These are phyloP conservation scores for Casuarius casuarius DNA, from an alignment of 2,113 vertebrate genomes.

Conservation along the genomic window DNA sequence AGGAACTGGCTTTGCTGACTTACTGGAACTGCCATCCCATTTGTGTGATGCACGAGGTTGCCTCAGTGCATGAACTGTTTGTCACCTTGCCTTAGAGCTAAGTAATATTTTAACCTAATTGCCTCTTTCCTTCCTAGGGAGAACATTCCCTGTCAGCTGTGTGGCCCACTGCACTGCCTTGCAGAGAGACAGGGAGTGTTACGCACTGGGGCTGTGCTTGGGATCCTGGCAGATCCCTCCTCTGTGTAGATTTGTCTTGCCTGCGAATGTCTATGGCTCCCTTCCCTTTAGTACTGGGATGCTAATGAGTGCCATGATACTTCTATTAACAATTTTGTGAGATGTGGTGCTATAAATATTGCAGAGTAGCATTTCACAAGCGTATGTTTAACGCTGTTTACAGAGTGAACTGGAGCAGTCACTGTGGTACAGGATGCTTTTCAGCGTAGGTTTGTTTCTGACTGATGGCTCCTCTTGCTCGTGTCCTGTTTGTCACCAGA, in stretches of 20 bases:
- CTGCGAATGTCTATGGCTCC: not conserved
- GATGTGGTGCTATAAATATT: not conserved
- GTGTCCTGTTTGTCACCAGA: not conserved
- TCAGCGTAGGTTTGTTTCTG: not conserved
- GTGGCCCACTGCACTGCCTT: not conserved
- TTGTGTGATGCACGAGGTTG: not conserved
- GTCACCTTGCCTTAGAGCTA: conserved; percentile 7
- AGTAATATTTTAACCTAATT: conserved; percentile 31
- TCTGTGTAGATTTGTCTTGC: not conserved
- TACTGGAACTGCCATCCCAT: not conserved
- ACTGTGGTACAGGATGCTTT: not conserved
- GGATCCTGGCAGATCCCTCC: not conserved
- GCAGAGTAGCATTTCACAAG: not conserved
- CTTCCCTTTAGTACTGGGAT: not conserved
- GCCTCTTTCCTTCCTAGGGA: not conserved
- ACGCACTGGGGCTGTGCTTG: not conserved
- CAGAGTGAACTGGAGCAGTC: not conserved
- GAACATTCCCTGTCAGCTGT: not conserved
- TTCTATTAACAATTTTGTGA: not conserved
- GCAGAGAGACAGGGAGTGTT: not conserved
- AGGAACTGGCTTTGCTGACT: not conserved
- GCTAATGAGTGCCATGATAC: not conserved
- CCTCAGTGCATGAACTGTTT: not conserved
- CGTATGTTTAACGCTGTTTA: not conserved
- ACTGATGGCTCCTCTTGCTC: not conserved